Evolutionary conservation across 2,888 invertebrate genomes (phyloP).

Genomic region (Philopedon plagiatum): DNA sequence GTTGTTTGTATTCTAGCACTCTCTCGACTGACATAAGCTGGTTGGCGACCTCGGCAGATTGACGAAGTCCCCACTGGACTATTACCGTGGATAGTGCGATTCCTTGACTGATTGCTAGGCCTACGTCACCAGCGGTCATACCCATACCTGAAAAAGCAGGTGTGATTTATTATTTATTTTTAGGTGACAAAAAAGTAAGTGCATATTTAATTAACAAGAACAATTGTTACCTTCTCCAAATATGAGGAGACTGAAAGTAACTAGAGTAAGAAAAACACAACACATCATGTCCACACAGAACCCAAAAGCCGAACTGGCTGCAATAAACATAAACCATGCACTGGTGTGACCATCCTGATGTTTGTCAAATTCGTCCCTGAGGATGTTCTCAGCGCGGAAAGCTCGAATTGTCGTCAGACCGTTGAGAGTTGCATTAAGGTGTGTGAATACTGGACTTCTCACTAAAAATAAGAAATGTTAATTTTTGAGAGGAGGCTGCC

Average conservation of each 20-base stretch:
- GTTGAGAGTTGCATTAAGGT: constrained; percentile 83
- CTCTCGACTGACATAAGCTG: constrained; percentile 88
- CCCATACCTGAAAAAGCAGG: constrained; percentile 11
- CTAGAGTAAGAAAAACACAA: constrained; percentile 75
- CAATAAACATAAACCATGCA: constrained; percentile 78
- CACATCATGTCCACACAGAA: constrained; percentile 78
- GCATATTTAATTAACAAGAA: background rate
- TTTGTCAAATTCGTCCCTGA: constrained; percentile 72
- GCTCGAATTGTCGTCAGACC: constrained; percentile 87
- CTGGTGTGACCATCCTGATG: constrained; percentile 77
- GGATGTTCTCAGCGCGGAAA: constrained; percentile 77
- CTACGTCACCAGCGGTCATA: constrained; percentile 57
- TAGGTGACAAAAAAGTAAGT: too few relatives aligned
- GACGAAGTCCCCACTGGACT: constrained; percentile 85
- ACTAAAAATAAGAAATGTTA: constrained; percentile 72
- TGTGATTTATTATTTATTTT: too few relatives aligned
- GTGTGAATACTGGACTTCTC: constrained; percentile 87
- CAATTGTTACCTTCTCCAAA: constrained; percentile 62
- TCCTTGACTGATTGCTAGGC: constrained; percentile 77
- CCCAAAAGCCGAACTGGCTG: constrained; percentile 77
- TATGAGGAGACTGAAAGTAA: constrained; percentile 78
- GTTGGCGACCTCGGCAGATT: constrained; percentile 85
- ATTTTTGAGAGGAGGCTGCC: background rate
- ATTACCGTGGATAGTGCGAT: constrained; percentile 74
- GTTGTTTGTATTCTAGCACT: constrained; percentile 84